Base-by-base conservation (phyloP, 2,797 vertebrate genomes). In the Bovichtus diacanthus region DNA sequence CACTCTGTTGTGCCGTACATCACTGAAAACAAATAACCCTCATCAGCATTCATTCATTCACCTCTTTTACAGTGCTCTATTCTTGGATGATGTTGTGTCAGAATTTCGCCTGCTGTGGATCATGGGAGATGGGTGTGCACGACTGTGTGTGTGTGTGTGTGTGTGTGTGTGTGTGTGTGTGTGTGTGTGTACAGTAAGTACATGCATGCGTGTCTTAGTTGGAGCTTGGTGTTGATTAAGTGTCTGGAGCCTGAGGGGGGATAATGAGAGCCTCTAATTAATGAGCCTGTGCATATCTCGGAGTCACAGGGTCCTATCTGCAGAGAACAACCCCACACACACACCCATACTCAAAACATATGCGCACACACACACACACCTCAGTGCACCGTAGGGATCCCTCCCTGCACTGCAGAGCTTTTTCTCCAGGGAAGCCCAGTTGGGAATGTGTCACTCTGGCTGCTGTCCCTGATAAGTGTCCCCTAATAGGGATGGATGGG, bases 231-330 rank as follows among this genome's bases (percentile, higher is more conserved):
- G 89, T 93, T 94, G 94, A 93, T 93, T 92, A 93, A 93, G 90
- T 89, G 93, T 94, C 93, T 94, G 86, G 80, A 92, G 92, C 93
- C 91, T 83, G 78, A 90, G 90, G 92, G 91, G 90, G 90, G 85
- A 93, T 94, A 94, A 95, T 93, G 93, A 93, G 92, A 93, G 92
- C 77, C 81, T 93, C 89, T 95, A 95, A 95, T 95, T 95, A 95
- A 95, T 93, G 92, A 94, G 94, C 88, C 89, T 76, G 86, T 76
- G 90, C 87, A 89, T 94, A 94, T 94, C 94, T 94, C 91, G 76
- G 85, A 93, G 92, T 92, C 88, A 91, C 92, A 93, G 91, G 91
- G 89, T 90, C 86, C 91, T 91, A 93, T 94, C 91, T 91, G 89
- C 83, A 88, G 70, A 85, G 87, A 89, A 76, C 87, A 82, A 89